phyloP scores from a whole-genome alignment of 2,113 vertebrate genomes.

The Camelus bactrianus region DNA sequence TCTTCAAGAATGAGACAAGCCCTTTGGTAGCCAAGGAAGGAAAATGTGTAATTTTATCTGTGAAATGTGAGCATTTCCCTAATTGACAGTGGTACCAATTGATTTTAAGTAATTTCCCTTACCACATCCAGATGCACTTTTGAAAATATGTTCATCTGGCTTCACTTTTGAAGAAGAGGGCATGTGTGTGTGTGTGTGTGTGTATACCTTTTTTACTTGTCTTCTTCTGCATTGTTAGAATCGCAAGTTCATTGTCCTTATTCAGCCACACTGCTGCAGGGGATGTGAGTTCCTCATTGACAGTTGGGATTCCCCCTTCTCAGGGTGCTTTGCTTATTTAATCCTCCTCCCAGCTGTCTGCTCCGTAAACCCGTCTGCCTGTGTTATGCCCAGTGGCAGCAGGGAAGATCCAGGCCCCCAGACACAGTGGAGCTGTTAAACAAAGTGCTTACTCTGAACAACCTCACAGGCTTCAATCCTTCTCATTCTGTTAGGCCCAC shows the following conservation, averaged over 20 bases:
- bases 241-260: neutral
- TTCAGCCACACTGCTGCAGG: neutral
- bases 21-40: constrained; percentile 40
- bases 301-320: neutral
- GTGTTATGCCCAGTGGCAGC: neutral
- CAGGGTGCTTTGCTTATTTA: neutral
- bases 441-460: neutral
- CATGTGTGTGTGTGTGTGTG: neutral
- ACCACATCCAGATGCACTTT: neutral
- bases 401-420: neutral
- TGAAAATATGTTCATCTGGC: neutral
- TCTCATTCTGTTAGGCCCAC: neutral
- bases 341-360: accelerated
- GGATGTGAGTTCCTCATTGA: neutral
- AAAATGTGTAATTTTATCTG: constrained; percentile 53
- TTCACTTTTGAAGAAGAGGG: neutral
- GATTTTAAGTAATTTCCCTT: constrained; percentile 56
- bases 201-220: neutral
- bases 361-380: neutral
- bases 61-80: constrained; percentile 53
- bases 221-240: neutral
- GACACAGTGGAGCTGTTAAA: neutral
- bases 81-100: neutral
- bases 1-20: constrained; percentile 24
- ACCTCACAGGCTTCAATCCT: neutral